Base-by-base conservation (phyloP, 2,888 invertebrate species). In the Hypena proboscidalis region DNA sequence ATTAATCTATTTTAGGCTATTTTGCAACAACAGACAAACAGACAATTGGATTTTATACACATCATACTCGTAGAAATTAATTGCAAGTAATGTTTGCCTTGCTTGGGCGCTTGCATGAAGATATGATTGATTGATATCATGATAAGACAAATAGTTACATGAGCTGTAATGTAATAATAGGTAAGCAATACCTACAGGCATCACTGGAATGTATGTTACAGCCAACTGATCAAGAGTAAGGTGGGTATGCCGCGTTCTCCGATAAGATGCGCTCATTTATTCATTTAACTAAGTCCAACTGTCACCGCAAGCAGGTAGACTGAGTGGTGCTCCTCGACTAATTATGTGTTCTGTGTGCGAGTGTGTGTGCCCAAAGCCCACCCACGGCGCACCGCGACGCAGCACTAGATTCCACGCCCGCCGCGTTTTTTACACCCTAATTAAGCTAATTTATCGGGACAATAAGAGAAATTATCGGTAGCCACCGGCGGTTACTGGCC, bases 371-470 rank as follows among this genome's bases (percentile, higher is more conserved):
- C 89, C 89, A 88, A 83, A 61, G 77, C 63, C 81, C 53, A 7
- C 74, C 50, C 5, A 17, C 19, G 14, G 23, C 34, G 13, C 25
- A 29, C 10, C 29, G 10, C 37, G 27, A 37, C 44, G 22, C 34
- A 30, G 79, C 77, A 75, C 85, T 88, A 88, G 87, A 85, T 86
- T 83, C 87, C 83, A 71, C 78, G 74, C 77, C 77, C 70, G 78
- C 69, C 72, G 70, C 74, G 74, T 86, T 84, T 85, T 88, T 87
- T 86, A 86, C 85, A 83, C 89, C 86, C 88, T 87, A 89, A 90
- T 90, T 90, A 90, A 87, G 82, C 83, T 90, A 89, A 89, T 90
- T 90, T 90, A 90, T 89, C 81, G 89, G 80, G 83, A 87, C 88
- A 87, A 86, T 85, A 83, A 83, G 80, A 79, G 80, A 81, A 88